These are phyloP conservation scores for Chondrilla cf. caribensis DNA, from an alignment of 37 sponge, comb jelly and placozoan species.

Conservation along the genomic window DNA sequence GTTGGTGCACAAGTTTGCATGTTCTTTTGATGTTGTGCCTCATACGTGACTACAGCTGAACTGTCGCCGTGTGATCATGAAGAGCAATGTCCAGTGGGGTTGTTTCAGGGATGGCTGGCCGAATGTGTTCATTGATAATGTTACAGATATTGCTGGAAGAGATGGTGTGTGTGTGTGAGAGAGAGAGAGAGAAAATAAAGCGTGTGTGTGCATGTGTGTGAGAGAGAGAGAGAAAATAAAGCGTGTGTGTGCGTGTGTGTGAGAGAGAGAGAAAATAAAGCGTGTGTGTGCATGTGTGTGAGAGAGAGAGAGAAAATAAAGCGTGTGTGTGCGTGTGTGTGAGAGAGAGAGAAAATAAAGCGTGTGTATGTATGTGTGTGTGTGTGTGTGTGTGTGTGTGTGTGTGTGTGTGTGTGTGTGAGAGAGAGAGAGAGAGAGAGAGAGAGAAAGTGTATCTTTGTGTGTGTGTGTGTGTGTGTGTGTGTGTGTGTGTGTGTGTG, in stretches of 20 bases:
- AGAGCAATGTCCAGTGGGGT: conserved; percentile 58
- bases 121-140: conserved; percentile 82
- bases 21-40: too few relatives aligned
- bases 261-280: too few relatives aligned
- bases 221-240: too few relatives aligned
- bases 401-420: neutral
- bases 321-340: too few relatives aligned
- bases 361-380: neutral
- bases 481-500: neutral
- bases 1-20: too few relatives aligned
- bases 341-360: too few relatives aligned
- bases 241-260: neutral
- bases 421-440: too few relatives aligned
- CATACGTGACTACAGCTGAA: neutral
- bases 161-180: conserved; percentile 59
- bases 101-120: conserved; percentile 89
- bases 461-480: too few relatives aligned
- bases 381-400: neutral
- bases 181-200: neutral
- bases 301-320: too few relatives aligned
- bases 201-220: neutral
- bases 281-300: neutral
- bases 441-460: too few relatives aligned
- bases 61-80: conserved; percentile 54
- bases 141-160: conserved; percentile 76